These are phyloP conservation scores for Mesitornis unicolor DNA, from an alignment of 2,113 vertebrate species.

Conservation along the genomic window DNA sequence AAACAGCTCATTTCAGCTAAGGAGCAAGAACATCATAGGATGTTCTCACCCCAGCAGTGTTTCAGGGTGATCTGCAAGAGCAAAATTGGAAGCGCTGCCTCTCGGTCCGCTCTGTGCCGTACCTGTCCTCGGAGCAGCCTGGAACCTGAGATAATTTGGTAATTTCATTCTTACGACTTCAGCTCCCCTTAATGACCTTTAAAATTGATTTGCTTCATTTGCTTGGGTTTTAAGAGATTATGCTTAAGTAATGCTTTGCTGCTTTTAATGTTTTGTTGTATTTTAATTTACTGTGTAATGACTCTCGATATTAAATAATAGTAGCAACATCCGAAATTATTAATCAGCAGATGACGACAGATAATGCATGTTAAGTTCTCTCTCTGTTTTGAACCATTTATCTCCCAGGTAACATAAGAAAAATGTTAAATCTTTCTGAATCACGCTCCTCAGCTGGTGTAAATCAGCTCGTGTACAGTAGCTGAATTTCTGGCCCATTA, in stretches of 20 bases:
- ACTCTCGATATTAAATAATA: not conserved
- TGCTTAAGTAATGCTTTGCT: not conserved
- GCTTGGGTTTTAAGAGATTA: conserved; percentile 8
- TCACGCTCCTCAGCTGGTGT: not conserved
- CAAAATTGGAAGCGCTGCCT: not conserved
- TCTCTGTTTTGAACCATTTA: not conserved
- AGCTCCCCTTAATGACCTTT: conserved; percentile 1
- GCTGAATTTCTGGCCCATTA: conserved; percentile 12
- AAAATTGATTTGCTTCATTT: conserved; percentile 25
- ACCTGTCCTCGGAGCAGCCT: not conserved
- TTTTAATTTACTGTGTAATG: conserved; percentile 6
- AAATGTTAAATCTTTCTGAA: not conserved
- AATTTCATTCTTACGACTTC: not conserved
- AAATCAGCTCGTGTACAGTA: not conserved
- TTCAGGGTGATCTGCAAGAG: not conserved
- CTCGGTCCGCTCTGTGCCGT: not conserved
- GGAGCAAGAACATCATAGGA: not conserved
- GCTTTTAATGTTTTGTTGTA: not conserved
- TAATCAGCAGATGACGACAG: not conserved
- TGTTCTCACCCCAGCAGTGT: not conserved
- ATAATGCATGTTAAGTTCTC: not conserved
- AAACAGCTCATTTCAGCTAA: not conserved
- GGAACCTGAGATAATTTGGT: not conserved
- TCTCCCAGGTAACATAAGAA: conserved; percentile 41
- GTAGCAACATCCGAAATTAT: conserved; percentile 11